Conservation (phyloP, 2,113 vertebrate genomes). For the Mormoops blainvillei region DNA sequence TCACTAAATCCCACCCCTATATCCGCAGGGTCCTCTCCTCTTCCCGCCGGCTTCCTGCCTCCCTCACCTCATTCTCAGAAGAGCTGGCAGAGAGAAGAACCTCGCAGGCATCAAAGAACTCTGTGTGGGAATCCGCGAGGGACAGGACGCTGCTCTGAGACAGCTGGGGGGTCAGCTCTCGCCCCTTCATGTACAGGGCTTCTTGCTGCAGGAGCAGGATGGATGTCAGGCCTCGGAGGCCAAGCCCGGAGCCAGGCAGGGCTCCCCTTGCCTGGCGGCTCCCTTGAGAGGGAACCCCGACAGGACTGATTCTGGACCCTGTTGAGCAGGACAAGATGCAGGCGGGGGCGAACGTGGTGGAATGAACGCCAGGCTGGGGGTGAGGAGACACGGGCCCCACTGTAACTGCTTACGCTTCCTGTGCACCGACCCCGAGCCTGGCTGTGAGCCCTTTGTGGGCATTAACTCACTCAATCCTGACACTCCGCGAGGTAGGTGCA, state of each 20-base stretch:
- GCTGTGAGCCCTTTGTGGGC: not conserved
- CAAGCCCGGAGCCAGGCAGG: not conserved
- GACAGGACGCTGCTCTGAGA: slow-evolving; percentile 83
- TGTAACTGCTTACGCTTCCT: not conserved
- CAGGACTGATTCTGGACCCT: not conserved
- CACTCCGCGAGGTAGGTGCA: not conserved
- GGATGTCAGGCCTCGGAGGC: not conserved
- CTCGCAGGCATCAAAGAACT: slow-evolving; percentile 93
- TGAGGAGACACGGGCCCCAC: not conserved
- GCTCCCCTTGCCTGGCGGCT: not conserved
- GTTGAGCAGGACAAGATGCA: not conserved
- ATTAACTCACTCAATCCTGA: not conserved
- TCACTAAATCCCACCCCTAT: not conserved
- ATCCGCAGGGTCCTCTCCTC: not conserved
- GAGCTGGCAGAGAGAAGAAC: slow-evolving; percentile 88
- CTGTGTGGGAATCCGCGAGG: slow-evolving; percentile 88
- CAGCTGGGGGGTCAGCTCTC: slow-evolving; percentile 77
- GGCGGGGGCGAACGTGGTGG: fast-evolving
- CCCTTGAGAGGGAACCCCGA: not conserved
- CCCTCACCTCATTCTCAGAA: slow-evolving; percentile 88
- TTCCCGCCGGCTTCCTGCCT: fast-evolving
- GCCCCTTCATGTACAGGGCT: slow-evolving; percentile 76
- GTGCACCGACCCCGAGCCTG: not conserved
- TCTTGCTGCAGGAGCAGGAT: slow-evolving; percentile 66
- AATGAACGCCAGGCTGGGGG: not conserved